These are phyloP conservation scores for Ptilorrhoa leucosticta DNA, from an alignment of 2,113 vertebrate species.

Conservation along the genomic window DNA sequence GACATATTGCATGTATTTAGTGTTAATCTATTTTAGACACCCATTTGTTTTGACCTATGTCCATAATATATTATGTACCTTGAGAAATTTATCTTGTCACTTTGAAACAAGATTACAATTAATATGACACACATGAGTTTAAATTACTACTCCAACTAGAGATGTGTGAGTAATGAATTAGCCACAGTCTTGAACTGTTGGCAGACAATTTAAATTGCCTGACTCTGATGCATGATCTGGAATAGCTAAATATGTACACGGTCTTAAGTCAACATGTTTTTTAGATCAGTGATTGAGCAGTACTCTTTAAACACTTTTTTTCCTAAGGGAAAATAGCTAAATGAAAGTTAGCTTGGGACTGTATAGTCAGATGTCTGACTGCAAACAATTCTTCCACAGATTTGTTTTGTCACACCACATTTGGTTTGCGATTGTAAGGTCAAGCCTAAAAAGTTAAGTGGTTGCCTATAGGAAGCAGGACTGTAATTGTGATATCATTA, in stretches of 20 bases:
- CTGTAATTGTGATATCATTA: conserved; percentile 71
- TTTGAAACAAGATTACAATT: conserved; percentile 77
- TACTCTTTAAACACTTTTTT: not conserved
- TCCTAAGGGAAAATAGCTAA: not conserved
- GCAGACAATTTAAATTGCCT: conserved; percentile 73
- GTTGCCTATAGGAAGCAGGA: conserved; percentile 38
- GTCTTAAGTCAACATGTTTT: conserved; percentile 47
- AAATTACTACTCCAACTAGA: conserved; percentile 74
- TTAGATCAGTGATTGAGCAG: conserved; percentile 32
- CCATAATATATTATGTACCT: conserved; percentile 74
- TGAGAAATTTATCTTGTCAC: conserved; percentile 78
- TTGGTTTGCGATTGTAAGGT: conserved; percentile 55
- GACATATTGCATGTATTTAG: conserved; percentile 70
- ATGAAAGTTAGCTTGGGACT: conserved; percentile 1
- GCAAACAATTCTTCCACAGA: conserved; percentile 61
- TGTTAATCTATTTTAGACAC: conserved; percentile 73
- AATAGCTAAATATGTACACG: conserved; percentile 22
- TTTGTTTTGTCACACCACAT: conserved; percentile 57
- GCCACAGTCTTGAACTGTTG: conserved; percentile 66
- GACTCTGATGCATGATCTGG: conserved; percentile 39
- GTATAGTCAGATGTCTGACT: conserved; percentile 48
- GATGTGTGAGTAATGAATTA: conserved; percentile 77
- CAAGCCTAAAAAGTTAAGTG: conserved; percentile 55
- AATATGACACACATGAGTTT: conserved; percentile 72
- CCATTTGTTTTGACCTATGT: conserved; percentile 75